These are phyloP conservation scores for Apamea crenata DNA, from an alignment of 2,888 invertebrate species.

Conservation along the genomic window DNA sequence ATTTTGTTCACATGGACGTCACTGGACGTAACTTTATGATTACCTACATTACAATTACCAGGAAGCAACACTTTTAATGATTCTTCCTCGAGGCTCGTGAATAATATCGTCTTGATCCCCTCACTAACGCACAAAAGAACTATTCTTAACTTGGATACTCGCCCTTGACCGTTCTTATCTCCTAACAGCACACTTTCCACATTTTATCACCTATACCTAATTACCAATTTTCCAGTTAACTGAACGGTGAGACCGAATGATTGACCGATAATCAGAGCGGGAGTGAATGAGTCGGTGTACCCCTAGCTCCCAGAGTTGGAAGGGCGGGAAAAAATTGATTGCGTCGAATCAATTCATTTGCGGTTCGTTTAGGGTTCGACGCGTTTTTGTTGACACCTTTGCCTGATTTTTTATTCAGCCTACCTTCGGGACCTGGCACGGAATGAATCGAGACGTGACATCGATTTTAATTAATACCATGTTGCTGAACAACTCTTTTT, in stretches of 20 bases:
- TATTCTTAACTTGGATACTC: conserved; percentile 11
- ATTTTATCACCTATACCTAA: conserved; percentile 86
- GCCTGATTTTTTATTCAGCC: conserved; percentile 74
- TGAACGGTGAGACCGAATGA: conserved; percentile 88
- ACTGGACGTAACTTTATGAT: not conserved
- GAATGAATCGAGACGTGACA: conserved; percentile 63
- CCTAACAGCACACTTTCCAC: conserved; percentile 69
- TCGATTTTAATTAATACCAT: conserved; percentile 76
- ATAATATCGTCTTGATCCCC: not conserved
- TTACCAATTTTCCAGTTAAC: conserved; percentile 89
- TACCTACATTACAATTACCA: not conserved
- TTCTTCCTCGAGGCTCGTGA: not conserved
- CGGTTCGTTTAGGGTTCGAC: conserved; percentile 70
- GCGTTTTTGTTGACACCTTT: conserved; percentile 84
- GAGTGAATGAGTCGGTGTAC: conserved; percentile 80
- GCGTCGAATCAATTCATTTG: conserved; percentile 87
- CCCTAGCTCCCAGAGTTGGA: conserved; percentile 35
- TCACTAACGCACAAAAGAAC: not conserved
- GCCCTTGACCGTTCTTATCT: conserved; percentile 65
- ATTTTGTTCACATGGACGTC: not conserved
- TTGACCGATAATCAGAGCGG: conserved; percentile 87
- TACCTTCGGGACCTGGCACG: conserved; percentile 41
- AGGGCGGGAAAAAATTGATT: conserved; percentile 85
- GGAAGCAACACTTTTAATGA: not conserved
- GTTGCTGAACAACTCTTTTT: conserved; percentile 58